phyloP scores from a whole-genome alignment of 2,888 invertebrate species.

The Lasius platythorax region DNA sequence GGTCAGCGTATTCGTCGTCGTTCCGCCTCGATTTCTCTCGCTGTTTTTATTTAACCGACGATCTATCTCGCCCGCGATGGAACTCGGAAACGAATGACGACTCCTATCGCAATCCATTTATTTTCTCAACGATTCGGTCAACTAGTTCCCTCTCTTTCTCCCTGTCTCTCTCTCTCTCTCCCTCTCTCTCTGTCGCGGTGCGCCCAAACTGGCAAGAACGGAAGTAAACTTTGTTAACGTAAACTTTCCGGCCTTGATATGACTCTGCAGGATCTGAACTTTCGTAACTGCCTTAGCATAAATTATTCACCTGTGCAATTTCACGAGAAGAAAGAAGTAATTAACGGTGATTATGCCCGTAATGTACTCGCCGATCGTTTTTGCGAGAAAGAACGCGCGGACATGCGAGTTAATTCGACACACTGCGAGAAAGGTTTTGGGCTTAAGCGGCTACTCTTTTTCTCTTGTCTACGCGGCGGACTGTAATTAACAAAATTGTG shows the following conservation, averaged over 20 bases:
- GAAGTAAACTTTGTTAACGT: constrained; percentile 45
- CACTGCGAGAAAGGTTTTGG: neutral
- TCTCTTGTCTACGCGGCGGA: constrained; percentile 30
- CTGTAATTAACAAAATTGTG: constrained; percentile 56
- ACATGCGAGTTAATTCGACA: constrained; percentile 41
- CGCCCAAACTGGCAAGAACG: constrained; percentile 19
- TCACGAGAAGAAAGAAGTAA: constrained; percentile 44
- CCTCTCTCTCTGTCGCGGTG: no score
- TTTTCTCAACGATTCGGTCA: constrained; percentile 49
- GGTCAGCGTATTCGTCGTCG: constrained; percentile 65
- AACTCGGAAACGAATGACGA: constrained; percentile 72
- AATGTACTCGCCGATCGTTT: constrained; percentile 49
- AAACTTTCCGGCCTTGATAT: constrained; percentile 23
- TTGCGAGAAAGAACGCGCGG: constrained; percentile 36
- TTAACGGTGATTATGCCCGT: constrained; percentile 47
- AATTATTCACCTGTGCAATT: constrained; percentile 46
- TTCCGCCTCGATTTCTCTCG: constrained; percentile 62
- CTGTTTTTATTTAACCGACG: constrained; percentile 67
- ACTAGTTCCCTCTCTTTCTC: neutral
- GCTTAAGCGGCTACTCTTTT: constrained; percentile 37
- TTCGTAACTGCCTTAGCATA: constrained; percentile 33
- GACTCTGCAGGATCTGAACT: constrained; percentile 35
- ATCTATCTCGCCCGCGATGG: constrained; percentile 68
- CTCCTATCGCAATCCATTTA: constrained; percentile 58
- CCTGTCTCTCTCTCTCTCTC: neutral